Evolutionary conservation across 2,888 invertebrate species (phyloP), one percentile per base, ranked within the genome.

Genomic region (Belgica antarctica): DNA sequence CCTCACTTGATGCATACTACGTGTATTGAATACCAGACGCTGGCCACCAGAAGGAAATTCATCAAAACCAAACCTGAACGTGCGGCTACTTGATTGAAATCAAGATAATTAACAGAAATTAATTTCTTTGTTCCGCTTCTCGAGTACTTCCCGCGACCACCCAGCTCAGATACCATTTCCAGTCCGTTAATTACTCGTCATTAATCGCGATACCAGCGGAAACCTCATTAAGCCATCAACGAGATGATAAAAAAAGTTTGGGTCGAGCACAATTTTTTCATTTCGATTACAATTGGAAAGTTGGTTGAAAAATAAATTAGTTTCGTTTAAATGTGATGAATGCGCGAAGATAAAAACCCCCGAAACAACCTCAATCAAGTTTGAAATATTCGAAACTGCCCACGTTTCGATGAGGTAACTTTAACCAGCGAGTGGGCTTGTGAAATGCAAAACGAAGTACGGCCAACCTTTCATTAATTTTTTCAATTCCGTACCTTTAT

Each of bases 251-350:
- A 4, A 15, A 12, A 34, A 34, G 34, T 12, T 34, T 34, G 34
- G 34, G 12, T 41, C 15, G 41, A n/a, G 41, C 12, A 41, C 15
- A 10, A 41, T 41, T 41, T n/a, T 15, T 41, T 41, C 41, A 41
- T 41, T 41, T 41, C 41, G 10, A 15, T 41, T n/a, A n/a, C 41
- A 12, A 41, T 41, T 12, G 41, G 3, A 15, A 41, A 15, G 41
- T 41, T n/a, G n/a, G n/a, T n/a, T n/a, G n/a, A n/a, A n/a, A n/a
- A 41, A 41, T 41, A 41, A 41, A 41, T 41, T 41, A 41, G 41
- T 41, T 41, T 41, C 41, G 10, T 41, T 41, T 41, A n/a, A 41
- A 41, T 41, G 12, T 41, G 41, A 41, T 41, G 15, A 41, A 41
- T 41, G 41, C 41, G 41, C 15, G 41, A n/a, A 12, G 41, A 41